Base-by-base conservation (phyloP, 2,113 vertebrate genomes). In the Prunella himalayana region DNA sequence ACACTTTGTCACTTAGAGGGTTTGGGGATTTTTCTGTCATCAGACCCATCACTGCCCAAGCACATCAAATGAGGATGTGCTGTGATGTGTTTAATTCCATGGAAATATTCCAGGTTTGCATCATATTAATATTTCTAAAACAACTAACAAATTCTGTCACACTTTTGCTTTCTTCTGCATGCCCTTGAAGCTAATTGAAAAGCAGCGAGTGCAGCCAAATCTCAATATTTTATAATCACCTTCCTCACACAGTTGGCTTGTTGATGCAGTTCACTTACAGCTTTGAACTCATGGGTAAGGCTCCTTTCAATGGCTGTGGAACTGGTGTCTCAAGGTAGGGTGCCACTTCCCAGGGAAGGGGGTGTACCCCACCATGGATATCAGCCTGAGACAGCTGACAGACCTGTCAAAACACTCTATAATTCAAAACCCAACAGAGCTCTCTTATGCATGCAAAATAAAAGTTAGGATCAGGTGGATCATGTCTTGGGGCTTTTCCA, bases 151-250 rank as follows among this genome's bases (percentile, higher is more conserved):
- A 90, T 81, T 77, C 92, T 94, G 85, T 89, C 88, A 87, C 85
- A 77, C 76, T 80, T 59, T 25, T 50, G 30, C 64, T 92, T 88
- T 69, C 77, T 92, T 92, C 78, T 90, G 45, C 73, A 51, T 94
- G 94, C 85, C 96, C 96, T 97, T 96, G 96, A 97, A 94, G 76
- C 70, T 96, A 97, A 96, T 93, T 93, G 82, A 96, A 97, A 95
- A 91, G 66, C 88, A 59, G 64, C 1, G 1, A 91, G 77, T 69
- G 90, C 75, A 88, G 91, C 87, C 92, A 97, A 92, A 96, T 83
- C 91, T 94, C 72, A 59, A 9, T 94, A 94, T 73, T 95, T 88
- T 47, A 28, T 75, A 64, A 91, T 86, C 81, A 90, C 80, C 90
- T 75, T 91, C 78, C 82, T 96, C 85, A 51, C 63, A 76, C 64